phyloP scores from a whole-genome alignment of 2,797 vertebrate genomes.

The Gephyroberyx darwinii region DNA sequence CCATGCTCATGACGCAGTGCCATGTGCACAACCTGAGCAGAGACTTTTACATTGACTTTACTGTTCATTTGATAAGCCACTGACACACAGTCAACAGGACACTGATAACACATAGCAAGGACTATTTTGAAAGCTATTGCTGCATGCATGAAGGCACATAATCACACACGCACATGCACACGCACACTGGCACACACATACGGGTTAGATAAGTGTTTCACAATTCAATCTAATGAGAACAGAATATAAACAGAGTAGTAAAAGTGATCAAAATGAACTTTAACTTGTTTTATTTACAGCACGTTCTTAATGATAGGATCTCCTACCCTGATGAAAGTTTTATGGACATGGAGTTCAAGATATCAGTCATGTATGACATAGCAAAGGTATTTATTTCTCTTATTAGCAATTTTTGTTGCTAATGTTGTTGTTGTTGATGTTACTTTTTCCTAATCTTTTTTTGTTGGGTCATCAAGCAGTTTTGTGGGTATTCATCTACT shows the following conservation, averaged over 20 bases:
- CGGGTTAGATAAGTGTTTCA: too few species aligned
- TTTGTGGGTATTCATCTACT: too few species aligned
- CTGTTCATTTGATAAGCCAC: slow-evolving; percentile 38
- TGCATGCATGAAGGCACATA: neutral
- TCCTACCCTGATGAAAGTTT: slow-evolving; percentile 95
- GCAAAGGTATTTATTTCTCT: slow-evolving; percentile 85
- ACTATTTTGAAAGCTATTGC: neutral
- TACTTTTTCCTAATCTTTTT: neutral
- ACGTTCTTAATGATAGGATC: slow-evolving; percentile 92
- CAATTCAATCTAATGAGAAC: neutral
- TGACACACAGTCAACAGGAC: slow-evolving; percentile 21
- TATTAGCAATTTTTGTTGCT: too few species aligned
- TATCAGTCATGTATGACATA: slow-evolving; percentile 95
- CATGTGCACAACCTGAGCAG: too few species aligned
- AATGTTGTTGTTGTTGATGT: neutral
- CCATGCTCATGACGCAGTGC: too few species aligned
- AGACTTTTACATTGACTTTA: slow-evolving; percentile 8
- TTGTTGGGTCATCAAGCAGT: neutral
- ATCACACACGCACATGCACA: slow-evolving; percentile 4
- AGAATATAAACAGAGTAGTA: neutral
- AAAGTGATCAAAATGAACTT: slow-evolving; percentile 14
- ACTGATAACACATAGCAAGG: neutral
- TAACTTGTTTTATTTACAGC: slow-evolving; percentile 70
- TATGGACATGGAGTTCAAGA: slow-evolving; percentile 98
- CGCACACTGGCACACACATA: too few species aligned